A percentile compares a stretch with the other conserved stretches of the same genome.
phyloP scores from a whole-genome alignment of 2,888 invertebrate genomes.

The Polia nebulosa region DNA sequence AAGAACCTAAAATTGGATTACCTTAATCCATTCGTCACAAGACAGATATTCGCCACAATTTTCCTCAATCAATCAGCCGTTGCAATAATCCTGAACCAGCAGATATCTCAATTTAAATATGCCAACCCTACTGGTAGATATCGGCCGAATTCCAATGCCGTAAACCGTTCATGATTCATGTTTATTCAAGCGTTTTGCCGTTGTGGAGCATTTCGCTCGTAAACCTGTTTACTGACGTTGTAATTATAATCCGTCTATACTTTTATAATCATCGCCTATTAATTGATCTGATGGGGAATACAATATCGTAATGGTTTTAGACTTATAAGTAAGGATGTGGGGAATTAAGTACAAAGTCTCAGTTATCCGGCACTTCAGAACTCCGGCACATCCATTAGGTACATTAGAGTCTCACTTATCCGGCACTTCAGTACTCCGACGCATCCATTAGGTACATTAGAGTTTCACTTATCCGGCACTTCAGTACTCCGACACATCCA shows the following conservation, averaged over 20 bases:
- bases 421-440: too few species aligned
- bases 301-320: constrained; percentile 1
- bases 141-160: constrained; percentile 69
- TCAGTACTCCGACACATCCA: too few species aligned
- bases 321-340: neutral
- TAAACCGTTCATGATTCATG: constrained; percentile 81
- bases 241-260: constrained; percentile 67
- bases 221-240: constrained; percentile 70
- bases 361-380: too few species aligned
- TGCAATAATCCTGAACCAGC: neutral
- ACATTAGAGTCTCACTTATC: too few species aligned
- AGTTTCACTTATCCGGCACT: too few species aligned
- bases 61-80: constrained; percentile 2
- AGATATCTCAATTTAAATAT: constrained; percentile 22
- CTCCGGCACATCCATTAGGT: too few species aligned
- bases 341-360: too few species aligned
- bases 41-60: neutral
- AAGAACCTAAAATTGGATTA: neutral
- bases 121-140: constrained; percentile 54
- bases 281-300: constrained; percentile 42
- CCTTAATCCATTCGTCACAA: neutral
- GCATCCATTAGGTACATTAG: too few species aligned
- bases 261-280: constrained; percentile 53
- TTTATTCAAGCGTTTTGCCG: constrained; percentile 77
- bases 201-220: constrained; percentile 71